Base-by-base conservation (phyloP, 2,888 invertebrate genomes). In the Encarsia formosa region DNA sequence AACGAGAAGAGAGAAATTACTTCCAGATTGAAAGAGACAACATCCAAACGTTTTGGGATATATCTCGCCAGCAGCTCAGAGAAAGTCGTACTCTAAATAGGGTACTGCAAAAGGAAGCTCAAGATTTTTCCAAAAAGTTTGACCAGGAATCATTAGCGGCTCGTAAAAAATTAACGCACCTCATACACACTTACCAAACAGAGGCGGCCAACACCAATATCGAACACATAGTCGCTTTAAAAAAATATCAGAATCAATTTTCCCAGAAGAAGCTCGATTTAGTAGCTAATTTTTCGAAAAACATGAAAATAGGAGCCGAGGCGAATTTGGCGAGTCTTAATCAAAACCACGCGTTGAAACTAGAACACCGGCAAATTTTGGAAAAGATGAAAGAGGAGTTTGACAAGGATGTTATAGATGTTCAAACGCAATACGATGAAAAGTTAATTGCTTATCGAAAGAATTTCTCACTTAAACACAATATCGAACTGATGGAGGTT, bases 21-120 rank as follows among this genome's bases (percentile, higher is more conserved):
- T 96, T 94, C 66, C 96, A 96, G 75, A 74, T 96, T 64, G 97
- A 97, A 77, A 80, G 96, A 61, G 96, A 96, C 72, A 95, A 95
- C 76, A 80, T 96, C 15, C 82, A 92, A 61, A 91, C 91, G 4
- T 95, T 94, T 71, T 97, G 96, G 96, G 95, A 96, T 75, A 93
- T 96, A 48, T 90, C 94, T 0, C 83, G 91, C 60, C 85, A 88
- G 63, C 91, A 96, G 69, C 76, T 95, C 35, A 91, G 94, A 66
- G 91, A 93, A 76, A 83, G 84, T 11, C 84, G 85, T 68, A 87
- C 90, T 5, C 79, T 81, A 64, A 69, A 86, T 13, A 77, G 86
- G 34, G 23, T 54, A 5, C 18, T 54, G 2, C 23, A 46, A 13
- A 54, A 57, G 20, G 54, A 52, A 9, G 20, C 40, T 1, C 51